Percentiles rank a stretch among this genome's conserved stretches.
phyloP scores from a whole-genome alignment of 2,888 invertebrate genomes.

The Phyto melanocephala region DNA sequence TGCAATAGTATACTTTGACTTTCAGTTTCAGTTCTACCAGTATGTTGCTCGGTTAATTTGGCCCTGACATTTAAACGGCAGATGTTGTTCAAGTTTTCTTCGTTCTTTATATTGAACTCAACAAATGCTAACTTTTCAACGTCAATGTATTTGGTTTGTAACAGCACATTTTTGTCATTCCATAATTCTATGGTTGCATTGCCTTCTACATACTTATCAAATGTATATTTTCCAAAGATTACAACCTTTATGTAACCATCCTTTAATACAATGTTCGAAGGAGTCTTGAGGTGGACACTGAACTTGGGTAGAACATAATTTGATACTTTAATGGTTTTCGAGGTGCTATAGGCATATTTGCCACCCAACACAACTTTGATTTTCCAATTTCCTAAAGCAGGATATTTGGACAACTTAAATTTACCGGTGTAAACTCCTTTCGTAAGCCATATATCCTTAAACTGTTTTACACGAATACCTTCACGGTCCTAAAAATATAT shows the following conservation, averaged over 20 bases:
- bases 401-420: slow-evolving; percentile 87
- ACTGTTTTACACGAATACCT: slow-evolving; percentile 90
- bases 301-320: slow-evolving; percentile 96
- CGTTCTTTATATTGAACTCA: slow-evolving; percentile 8
- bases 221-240: slow-evolving; percentile 83
- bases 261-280: slow-evolving; percentile 89
- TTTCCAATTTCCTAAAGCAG: slow-evolving; percentile 93
- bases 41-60: neutral
- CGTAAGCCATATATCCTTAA: slow-evolving; percentile 84
- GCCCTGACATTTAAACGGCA: neutral
- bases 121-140: slow-evolving; percentile 1
- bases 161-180: slow-evolving; percentile 74
- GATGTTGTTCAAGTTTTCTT: neutral
- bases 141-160: neutral
- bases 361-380: slow-evolving; percentile 83
- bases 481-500: slow-evolving; percentile 82
- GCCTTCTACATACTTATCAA: slow-evolving; percentile 92
- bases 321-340: slow-evolving; percentile 83
- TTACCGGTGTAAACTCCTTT: slow-evolving; percentile 89
- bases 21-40: neutral
- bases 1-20: neutral
- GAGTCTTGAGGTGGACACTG: slow-evolving; percentile 89
- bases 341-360: slow-evolving; percentile 48
- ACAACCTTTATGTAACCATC: neutral
- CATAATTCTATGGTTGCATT: slow-evolving; percentile 86